Conservation (phyloP, 2,113 vertebrate species). For the Nannobrachium achirus region DNA sequence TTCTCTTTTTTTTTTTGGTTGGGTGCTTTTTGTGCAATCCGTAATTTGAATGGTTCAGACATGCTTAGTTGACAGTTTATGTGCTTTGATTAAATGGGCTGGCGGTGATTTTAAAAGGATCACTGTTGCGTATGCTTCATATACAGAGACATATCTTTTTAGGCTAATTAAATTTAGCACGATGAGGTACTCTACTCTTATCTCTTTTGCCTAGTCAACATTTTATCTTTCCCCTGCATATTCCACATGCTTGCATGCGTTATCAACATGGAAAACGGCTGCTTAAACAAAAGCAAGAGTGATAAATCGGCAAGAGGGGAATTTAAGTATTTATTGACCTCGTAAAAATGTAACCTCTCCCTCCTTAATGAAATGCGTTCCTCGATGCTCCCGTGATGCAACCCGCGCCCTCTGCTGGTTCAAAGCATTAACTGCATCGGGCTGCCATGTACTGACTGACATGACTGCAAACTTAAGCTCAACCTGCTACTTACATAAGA, state of each 20-base stretch:
- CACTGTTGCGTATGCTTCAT: background rate
- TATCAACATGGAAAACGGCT: constrained; percentile 57
- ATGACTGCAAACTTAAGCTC: constrained; percentile 49
- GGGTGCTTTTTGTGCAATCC: constrained; percentile 50
- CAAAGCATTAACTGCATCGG: constrained; percentile 25
- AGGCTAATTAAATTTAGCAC: constrained; percentile 11
- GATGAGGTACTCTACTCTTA: background rate
- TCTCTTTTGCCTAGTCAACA: constrained; percentile 24
- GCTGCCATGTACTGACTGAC: constrained; percentile 28
- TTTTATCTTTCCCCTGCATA: constrained; percentile 33
- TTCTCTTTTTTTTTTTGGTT: constrained; percentile 28
- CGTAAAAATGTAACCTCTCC: constrained; percentile 73
- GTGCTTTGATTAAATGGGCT: constrained; percentile 31
- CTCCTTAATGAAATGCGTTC: constrained; percentile 63
- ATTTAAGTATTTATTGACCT: constrained; percentile 79
- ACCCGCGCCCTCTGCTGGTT: constrained; percentile 56
- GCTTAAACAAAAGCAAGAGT: constrained; percentile 66
- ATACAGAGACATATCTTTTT: constrained; percentile 3
- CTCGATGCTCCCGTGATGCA: constrained; percentile 47
- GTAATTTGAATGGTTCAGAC: constrained; percentile 46
- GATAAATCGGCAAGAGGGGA: constrained; percentile 75
- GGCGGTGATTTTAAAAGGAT: constrained; percentile 12
- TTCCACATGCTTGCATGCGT: constrained; percentile 33
- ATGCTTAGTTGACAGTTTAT: constrained; percentile 41
- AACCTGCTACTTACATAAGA: constrained; percentile 64